phyloP scores from a whole-genome alignment of 2,113 vertebrate genomes.

The Daboia siamensis region DNA sequence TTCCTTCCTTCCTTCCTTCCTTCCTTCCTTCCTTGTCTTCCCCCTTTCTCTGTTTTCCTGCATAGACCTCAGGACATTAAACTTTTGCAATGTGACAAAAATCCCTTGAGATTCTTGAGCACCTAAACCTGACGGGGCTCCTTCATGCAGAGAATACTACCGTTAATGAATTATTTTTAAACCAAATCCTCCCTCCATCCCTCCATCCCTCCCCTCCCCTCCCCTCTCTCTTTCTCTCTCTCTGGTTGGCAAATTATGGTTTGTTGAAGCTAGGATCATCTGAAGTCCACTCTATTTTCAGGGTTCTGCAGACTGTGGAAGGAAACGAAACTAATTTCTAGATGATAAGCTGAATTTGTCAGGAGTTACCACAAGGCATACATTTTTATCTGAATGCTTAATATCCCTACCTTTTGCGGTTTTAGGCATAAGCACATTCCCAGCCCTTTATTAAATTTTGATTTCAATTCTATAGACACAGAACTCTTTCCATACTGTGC shows the following conservation, averaged over 20 bases:
- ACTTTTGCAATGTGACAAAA: neutral
- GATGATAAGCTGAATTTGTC: neutral
- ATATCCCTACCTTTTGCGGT: neutral
- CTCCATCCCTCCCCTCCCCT: no score
- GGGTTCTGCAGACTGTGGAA: neutral
- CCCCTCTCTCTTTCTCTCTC: no score
- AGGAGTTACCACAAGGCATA: neutral
- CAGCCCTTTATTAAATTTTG: slow-evolving; percentile 37
- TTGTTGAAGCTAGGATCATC: neutral
- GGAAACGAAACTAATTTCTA: neutral
- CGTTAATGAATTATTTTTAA: neutral
- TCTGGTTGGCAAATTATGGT: neutral
- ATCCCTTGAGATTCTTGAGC: neutral
- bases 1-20: neutral
- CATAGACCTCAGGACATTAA: no score
- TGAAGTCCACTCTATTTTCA: neutral
- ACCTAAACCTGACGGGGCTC: neutral
- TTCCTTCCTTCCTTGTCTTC: neutral
- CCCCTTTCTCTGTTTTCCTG: neutral
- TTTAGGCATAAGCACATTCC: neutral
- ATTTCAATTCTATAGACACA: slow-evolving; percentile 33
- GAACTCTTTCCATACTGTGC: slow-evolving; percentile 1
- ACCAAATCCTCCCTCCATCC: neutral
- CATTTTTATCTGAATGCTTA: neutral
- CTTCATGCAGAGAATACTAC: neutral